Evolutionary conservation across 35 echinoderm and acorn worm species (phyloP).

Genomic region (Hemicentrotus pulcherrimus): DNA sequence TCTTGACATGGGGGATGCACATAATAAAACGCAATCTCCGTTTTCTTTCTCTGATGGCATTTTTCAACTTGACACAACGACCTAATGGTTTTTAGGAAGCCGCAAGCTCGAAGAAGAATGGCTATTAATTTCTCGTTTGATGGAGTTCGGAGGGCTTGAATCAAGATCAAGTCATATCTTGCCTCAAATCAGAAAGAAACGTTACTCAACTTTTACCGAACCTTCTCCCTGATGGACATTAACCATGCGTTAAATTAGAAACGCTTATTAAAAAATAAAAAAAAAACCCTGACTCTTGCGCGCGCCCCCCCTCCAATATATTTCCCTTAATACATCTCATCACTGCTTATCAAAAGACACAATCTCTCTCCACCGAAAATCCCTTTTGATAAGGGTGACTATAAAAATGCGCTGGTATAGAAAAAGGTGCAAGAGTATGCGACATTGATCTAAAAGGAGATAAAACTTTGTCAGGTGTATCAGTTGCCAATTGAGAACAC

Average conservation of each 20-base stretch:
- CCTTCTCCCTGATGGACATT: not conserved
- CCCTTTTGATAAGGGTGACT: not conserved
- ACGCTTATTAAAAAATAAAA: not conserved
- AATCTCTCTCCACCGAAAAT: not conserved
- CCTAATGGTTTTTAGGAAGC: not conserved
- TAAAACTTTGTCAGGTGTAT: not conserved
- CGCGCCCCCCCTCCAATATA: not conserved
- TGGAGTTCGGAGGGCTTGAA: not conserved
- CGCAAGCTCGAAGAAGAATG: not conserved
- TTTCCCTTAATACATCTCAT: not conserved
- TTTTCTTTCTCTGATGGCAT: not conserved
- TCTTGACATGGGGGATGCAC: not conserved
- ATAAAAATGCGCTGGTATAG: not conserved
- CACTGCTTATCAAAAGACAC: not conserved
- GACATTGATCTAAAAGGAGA: not conserved
- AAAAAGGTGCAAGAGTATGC: not conserved
- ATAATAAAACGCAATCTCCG: not conserved
- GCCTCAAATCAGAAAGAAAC: not conserved
- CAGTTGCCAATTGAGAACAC: not conserved
- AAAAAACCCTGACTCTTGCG: not conserved
- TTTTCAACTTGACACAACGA: not conserved
- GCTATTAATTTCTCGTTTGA: slow-evolving; percentile 7
- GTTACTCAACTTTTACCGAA: not conserved
- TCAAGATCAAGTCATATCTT: slow-evolving; percentile 26
- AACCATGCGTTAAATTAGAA: slow-evolving; percentile 44